Conservation (phyloP, 2,113 vertebrate species). For the Strigops habroptila region DNA sequence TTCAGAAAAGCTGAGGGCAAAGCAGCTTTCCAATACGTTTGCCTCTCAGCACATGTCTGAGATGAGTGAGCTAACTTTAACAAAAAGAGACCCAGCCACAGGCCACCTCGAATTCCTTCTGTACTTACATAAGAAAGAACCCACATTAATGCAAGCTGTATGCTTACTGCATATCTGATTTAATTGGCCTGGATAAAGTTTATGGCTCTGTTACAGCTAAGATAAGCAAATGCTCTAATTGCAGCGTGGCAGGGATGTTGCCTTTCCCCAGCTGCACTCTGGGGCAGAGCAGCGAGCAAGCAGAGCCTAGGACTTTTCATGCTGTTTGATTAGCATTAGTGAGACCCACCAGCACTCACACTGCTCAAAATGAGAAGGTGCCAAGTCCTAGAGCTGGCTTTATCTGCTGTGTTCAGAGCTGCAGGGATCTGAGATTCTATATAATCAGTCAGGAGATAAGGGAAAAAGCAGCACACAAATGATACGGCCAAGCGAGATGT, state of each 20-base stretch:
- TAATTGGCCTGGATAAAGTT: neutral
- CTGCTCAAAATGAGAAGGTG: neutral
- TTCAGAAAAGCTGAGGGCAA: neutral
- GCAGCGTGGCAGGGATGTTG: neutral
- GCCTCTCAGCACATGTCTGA: fast-evolving
- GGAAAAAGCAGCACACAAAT: neutral
- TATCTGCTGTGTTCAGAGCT: neutral
- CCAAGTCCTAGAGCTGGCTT: neutral
- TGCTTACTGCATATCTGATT: neutral
- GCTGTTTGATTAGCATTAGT: neutral
- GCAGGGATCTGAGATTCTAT: neutral
- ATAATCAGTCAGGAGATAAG: neutral
- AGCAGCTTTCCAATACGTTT: neutral
- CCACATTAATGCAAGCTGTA: neutral
- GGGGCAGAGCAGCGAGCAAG: neutral
- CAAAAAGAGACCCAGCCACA: neutral
- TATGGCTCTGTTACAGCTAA: neutral
- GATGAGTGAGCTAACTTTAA: neutral
- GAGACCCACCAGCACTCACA: neutral
- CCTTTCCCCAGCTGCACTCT: neutral
- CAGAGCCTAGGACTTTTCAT: neutral
- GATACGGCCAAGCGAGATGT: neutral
- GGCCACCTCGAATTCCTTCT: neutral
- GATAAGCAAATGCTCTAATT: neutral
- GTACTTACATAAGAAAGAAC: neutral